Evolutionary conservation across 1,140 invertebrate genomes (phyloP), one percentile per base, ranked within the genome.

Genomic region (Nomia melanderi): DNA sequence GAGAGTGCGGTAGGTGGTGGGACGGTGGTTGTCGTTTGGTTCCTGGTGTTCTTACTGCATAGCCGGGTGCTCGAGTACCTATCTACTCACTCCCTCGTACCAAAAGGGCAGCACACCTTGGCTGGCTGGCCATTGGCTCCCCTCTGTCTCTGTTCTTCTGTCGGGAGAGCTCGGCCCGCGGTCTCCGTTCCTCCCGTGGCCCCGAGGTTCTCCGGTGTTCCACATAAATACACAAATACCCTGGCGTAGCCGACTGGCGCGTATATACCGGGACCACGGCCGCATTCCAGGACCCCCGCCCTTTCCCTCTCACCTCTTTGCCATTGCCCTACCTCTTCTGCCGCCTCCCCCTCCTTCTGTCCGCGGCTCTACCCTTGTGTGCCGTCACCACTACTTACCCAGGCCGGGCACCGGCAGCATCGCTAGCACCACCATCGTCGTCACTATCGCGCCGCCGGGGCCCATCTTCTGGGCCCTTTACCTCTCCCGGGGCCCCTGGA

Each of bases 201-300:
- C 54, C 23, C 82, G 57, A 54, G 75, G 79, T 84, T 84, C 82
- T 85, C 82, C 81, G 77, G 84, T 90, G 90, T 92, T 92, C 87
- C 90, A 90, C 89, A 90, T 92, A 91, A 91, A 91, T 91, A 91
- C 90, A 91, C 89, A 90, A 91, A 91, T 91, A 91, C 89, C 81
- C 85, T 84, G 78, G 85, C 87, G 84, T 89, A 86, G 84, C 77
- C 74, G 82, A 84, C 72, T 59, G 79, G 72, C 83, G 86, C 83
- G 86, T 85, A 85, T 88, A 88, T 83, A 88, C 81, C 82, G 83
- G 87, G 88, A 86, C 87, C 88, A 88, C 87, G 90, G 89, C 90
- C 90, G 90, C 91, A 92, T 91, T 91, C 91, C 91, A 89, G 84
- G 83, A 87, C 87, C 86, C 78, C 82, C 84, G 81, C 71, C 83